Evolutionary conservation across 2,888 invertebrate species (phyloP).

Genomic region (Prosapia bicincta): DNA sequence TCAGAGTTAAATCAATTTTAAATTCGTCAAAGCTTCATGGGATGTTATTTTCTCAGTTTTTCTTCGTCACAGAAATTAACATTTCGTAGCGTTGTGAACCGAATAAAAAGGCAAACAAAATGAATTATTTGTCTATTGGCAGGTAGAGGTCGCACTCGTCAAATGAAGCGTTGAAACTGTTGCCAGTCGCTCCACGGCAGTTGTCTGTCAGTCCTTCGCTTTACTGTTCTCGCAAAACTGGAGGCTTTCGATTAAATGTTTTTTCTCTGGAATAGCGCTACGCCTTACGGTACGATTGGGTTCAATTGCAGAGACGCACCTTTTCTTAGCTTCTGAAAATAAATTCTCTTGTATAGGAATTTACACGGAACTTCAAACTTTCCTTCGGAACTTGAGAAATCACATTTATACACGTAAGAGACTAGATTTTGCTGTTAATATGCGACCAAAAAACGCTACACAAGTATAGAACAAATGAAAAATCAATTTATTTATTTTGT

Average conservation of each 20-base stretch:
- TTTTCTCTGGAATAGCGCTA: neutral
- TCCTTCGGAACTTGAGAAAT: no score
- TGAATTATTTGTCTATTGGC: slow-evolving; percentile 5
- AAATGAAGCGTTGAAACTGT: neutral
- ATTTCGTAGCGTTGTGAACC: slow-evolving; percentile 25
- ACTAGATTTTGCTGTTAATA: no score
- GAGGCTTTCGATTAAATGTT: neutral
- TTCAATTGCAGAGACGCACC: no score
- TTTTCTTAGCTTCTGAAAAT: no score
- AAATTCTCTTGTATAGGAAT: no score
- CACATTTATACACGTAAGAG: no score
- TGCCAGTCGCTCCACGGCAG: neutral
- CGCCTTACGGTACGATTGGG: no score
- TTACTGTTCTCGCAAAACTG: neutral
- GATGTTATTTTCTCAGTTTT: slow-evolving; percentile 23
- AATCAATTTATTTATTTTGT: no score
- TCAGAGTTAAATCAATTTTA: slow-evolving; percentile 26
- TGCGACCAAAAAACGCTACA: no score
- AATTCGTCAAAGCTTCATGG: slow-evolving; percentile 30
- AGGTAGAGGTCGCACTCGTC: neutral
- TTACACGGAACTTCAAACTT: no score
- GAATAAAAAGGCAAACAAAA: slow-evolving; percentile 23
- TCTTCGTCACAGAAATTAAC: slow-evolving; percentile 5
- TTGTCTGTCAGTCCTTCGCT: neutral
- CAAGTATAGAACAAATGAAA: no score